phyloP scores from a whole-genome alignment of 2,888 invertebrate species.

The Dryadula phaetusa region DNA sequence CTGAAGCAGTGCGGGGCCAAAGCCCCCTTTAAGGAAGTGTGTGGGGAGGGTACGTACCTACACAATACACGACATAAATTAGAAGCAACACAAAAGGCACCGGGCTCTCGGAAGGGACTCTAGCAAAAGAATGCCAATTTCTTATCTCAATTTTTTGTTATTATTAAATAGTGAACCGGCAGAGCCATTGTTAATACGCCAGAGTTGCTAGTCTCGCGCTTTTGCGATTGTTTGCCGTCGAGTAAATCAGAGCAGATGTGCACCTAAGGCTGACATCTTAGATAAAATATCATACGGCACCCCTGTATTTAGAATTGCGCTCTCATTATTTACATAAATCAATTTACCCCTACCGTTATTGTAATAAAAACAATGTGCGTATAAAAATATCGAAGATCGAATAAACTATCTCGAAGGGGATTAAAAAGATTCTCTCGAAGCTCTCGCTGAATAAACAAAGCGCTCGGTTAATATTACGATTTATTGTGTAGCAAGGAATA shows the following conservation, averaged over 20 bases:
- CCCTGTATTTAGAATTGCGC: constrained; percentile 58
- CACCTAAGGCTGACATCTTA: constrained; percentile 57
- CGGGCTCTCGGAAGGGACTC: constrained; percentile 80
- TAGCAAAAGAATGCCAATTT: constrained; percentile 81
- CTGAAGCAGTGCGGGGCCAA: constrained; percentile 64
- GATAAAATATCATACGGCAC: constrained; percentile 60
- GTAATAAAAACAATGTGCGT: constrained; percentile 57
- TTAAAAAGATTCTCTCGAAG: constrained; percentile 19
- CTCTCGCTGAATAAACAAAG: constrained; percentile 12
- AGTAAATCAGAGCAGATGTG: constrained; percentile 80
- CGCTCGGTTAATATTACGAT: constrained; percentile 27
- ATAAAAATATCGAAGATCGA: constrained; percentile 48
- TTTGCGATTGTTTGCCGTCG: constrained; percentile 59
- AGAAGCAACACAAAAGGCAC: constrained; percentile 80
- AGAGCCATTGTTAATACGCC: constrained; percentile 73
- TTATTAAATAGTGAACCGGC: constrained; percentile 74
- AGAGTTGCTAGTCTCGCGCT: constrained; percentile 60
- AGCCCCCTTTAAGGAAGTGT: constrained; percentile 77
- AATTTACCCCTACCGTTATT: constrained; percentile 58
- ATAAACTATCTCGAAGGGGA: constrained; percentile 23
- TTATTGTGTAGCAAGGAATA: constrained; percentile 20
- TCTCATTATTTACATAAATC: constrained; percentile 63
- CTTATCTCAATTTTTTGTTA: constrained; percentile 76
- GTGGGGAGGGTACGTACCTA: constrained; percentile 76
- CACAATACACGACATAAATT: constrained; percentile 83